A percentile compares a stretch with the other conserved stretches of the same genome.
Evolutionary conservation across 2,888 invertebrate genomes (phyloP).

Genomic region (Rhimphoctona megacephalus): DNA sequence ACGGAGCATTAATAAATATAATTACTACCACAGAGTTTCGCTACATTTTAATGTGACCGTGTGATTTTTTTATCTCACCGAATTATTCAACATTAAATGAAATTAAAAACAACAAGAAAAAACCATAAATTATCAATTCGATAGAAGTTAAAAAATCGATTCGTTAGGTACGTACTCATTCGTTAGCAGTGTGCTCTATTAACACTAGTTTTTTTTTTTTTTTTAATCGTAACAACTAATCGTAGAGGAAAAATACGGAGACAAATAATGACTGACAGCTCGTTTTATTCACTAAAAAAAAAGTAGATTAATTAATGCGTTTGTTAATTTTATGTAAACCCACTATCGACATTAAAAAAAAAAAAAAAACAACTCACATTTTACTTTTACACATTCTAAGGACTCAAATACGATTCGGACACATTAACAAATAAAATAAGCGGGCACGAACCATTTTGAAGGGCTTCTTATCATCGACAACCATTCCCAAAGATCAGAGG

Average conservation of each 20-base stretch:
- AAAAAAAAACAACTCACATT: neutral
- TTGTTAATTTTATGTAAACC: neutral
- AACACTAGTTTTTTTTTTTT: conserved; percentile 49
- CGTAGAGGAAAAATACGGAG: neutral
- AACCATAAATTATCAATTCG: conserved; percentile 16
- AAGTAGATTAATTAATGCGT: neutral
- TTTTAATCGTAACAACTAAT: conserved; percentile 36
- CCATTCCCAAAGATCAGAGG: neutral
- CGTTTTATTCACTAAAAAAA: neutral
- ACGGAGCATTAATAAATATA: conserved; percentile 19
- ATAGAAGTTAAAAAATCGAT: conserved; percentile 39
- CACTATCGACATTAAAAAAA: neutral
- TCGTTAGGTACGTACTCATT: conserved; percentile 73
- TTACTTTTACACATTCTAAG: neutral
- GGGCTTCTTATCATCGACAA: neutral
- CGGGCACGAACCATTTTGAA: neutral
- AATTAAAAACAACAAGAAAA: conserved; percentile 1
- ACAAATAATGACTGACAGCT: conserved; percentile 14
- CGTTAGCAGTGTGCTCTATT: conserved; percentile 64
- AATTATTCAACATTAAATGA: neutral
- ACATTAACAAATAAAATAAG: neutral
- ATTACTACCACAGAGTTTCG: conserved; percentile 5
- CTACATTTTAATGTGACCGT: neutral
- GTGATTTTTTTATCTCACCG: neutral
- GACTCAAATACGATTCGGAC: neutral